These are phyloP conservation scores for Anarhynchus alexandrinus DNA, from an alignment of 2,113 vertebrate species.

Conservation along the genomic window DNA sequence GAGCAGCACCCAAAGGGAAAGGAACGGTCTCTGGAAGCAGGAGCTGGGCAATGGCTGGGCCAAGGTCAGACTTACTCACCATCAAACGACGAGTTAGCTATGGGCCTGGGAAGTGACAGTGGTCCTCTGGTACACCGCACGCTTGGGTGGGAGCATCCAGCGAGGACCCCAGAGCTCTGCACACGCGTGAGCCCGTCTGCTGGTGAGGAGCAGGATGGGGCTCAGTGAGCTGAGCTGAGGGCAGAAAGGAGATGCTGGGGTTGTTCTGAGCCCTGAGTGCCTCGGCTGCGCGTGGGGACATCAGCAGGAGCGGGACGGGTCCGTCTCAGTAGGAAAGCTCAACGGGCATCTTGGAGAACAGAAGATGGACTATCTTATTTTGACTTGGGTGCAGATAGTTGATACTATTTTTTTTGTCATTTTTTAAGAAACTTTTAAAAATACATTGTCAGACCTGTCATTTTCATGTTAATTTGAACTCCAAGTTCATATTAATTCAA, in stretches of 20 bases:
- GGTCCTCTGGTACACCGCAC: background rate
- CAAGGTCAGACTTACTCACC: too few species aligned
- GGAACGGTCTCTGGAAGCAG: background rate
- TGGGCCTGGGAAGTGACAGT: background rate
- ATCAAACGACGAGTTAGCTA: fast-evolving
- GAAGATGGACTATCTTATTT: background rate
- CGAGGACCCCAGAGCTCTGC: background rate
- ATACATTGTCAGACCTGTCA: background rate
- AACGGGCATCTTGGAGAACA: background rate
- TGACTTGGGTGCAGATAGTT: background rate
- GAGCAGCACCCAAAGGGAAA: background rate
- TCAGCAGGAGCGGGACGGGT: fast-evolving
- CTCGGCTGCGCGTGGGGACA: fast-evolving
- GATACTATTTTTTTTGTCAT: background rate
- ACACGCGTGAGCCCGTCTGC: fast-evolving
- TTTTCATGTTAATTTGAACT: background rate
- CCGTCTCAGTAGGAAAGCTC: background rate
- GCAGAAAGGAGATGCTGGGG: background rate
- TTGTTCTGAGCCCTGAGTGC: background rate
- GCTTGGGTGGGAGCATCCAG: background rate
- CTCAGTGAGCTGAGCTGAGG: background rate
- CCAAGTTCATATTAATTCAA: background rate
- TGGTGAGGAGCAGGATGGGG: background rate
- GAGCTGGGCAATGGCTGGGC: background rate
- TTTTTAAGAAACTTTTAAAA: background rate